Conservation (phyloP, 2,888 invertebrate genomes). For the Euproctis similis region DNA sequence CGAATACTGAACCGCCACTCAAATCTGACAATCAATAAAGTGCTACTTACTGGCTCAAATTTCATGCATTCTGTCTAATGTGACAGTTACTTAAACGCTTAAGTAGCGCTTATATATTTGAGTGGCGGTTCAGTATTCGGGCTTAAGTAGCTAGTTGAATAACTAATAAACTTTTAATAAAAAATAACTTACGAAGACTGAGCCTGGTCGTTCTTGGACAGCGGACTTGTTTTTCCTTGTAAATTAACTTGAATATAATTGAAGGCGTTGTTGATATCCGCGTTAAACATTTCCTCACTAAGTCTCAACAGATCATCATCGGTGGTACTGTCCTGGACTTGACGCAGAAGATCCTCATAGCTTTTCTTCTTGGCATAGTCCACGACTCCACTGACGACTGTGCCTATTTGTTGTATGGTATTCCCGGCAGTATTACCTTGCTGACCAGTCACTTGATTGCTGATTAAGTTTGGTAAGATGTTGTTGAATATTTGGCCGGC, state of each 20-base stretch:
- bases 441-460: conserved; percentile 52
- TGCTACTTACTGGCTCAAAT: no score
- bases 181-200: conserved; percentile 79
- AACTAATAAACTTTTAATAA: background rate
- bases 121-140: no score
- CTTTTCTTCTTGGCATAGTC: conserved; percentile 69
- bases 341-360: conserved; percentile 59
- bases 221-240: conserved; percentile 84
- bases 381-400: conserved; percentile 66
- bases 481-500: conserved; percentile 67
- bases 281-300: conserved; percentile 82
- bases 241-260: conserved; percentile 81
- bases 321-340: conserved; percentile 71
- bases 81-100: no score
- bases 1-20: no score
- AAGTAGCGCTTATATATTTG: no score
- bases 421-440: conserved; percentile 59
- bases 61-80: no score
- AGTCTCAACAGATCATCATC: conserved; percentile 81
- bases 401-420: conserved; percentile 60
- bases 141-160: background rate
- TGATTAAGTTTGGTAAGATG: conserved; percentile 59
- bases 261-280: conserved; percentile 85
- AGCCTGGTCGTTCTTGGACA: conserved; percentile 82
- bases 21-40: no score